A percentile compares a stretch with the other conserved stretches of the same genome.
Evolutionary conservation across 1,140 invertebrate genomes (phyloP).

Genomic region (Drosophila persimilis): DNA sequence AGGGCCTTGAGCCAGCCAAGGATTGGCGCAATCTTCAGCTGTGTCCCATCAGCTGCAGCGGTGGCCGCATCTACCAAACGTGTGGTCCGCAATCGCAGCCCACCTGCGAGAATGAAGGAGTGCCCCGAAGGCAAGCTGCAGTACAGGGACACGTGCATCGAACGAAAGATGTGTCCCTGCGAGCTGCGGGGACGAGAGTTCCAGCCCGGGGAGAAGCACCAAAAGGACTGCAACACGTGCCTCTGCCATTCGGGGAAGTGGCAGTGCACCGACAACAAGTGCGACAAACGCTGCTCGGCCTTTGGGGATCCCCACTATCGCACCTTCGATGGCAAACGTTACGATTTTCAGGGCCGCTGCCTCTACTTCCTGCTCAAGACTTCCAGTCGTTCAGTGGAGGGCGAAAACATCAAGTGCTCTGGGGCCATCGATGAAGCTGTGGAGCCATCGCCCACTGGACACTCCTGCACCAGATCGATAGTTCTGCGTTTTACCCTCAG

Average conservation of each 20-base stretch:
- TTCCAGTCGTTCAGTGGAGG: slow-evolving; percentile 88
- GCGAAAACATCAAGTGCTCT: slow-evolving; percentile 91
- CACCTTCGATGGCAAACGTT: slow-evolving; percentile 94
- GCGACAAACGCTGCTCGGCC: slow-evolving; percentile 89
- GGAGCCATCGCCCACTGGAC: slow-evolving; percentile 86
- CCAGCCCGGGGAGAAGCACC: slow-evolving; percentile 87
- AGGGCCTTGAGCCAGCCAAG: slow-evolving; percentile 85
- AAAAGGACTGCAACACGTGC: slow-evolving; percentile 92
- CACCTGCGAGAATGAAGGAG: slow-evolving; percentile 83
- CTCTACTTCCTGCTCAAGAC: slow-evolving; percentile 90
- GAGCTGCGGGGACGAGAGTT: slow-evolving; percentile 88
- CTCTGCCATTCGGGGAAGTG: slow-evolving; percentile 85
- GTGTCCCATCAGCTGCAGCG: slow-evolving; percentile 88
- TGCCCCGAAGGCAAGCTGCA: slow-evolving; percentile 90
- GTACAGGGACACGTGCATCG: slow-evolving; percentile 89
- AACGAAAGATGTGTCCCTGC: slow-evolving; percentile 89
- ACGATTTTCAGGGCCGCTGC: slow-evolving; percentile 95
- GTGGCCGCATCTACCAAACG: slow-evolving; percentile 87
- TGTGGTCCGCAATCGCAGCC: slow-evolving; percentile 86
- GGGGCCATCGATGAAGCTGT: slow-evolving; percentile 89
- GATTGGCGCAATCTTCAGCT: slow-evolving; percentile 89
- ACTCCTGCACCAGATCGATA: slow-evolving; percentile 92
- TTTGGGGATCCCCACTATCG: slow-evolving; percentile 95
- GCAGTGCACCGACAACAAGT: slow-evolving; percentile 89
- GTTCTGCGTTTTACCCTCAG: slow-evolving; percentile 85